phyloP scores from a whole-genome alignment of 2,888 invertebrate species.

The Vanessa cardui region DNA sequence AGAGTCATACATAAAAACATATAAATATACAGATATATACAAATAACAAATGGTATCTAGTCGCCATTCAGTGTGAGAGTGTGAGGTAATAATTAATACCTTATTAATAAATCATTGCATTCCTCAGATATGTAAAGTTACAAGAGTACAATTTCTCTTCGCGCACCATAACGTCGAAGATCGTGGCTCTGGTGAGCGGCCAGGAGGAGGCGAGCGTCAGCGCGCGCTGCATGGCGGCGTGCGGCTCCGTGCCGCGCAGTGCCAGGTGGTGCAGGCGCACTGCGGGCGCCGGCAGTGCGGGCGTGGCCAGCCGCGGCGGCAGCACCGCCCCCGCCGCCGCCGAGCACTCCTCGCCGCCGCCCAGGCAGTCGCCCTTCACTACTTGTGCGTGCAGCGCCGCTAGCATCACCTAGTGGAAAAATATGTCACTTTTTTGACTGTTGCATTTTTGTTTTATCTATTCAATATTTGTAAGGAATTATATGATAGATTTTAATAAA shows the following conservation, averaged over 20 bases:
- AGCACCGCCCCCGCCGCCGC: slow-evolving; percentile 90
- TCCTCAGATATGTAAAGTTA: neutral
- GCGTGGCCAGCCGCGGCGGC: slow-evolving; percentile 91
- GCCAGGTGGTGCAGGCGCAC: slow-evolving; percentile 96
- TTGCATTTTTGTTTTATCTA: too few species aligned
- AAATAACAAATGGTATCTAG: too few species aligned
- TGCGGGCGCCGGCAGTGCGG: slow-evolving; percentile 91
- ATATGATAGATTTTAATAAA: too few species aligned
- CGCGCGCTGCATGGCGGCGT: slow-evolving; percentile 95
- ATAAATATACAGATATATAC: too few species aligned
- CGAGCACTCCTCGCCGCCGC: slow-evolving; percentile 85
- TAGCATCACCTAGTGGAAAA: slow-evolving; percentile 89
- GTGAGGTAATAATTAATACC: too few species aligned
- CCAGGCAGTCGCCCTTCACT: slow-evolving; percentile 92
- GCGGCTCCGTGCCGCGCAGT: slow-evolving; percentile 91
- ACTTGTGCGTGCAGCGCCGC: slow-evolving; percentile 96
- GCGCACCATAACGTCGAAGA: slow-evolving; percentile 95
- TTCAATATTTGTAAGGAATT: too few species aligned
- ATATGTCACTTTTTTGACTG: too few species aligned
- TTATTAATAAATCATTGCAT: neutral
- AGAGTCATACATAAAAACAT: too few species aligned
- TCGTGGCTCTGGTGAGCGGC: slow-evolving; percentile 95
- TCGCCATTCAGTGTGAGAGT: too few species aligned
- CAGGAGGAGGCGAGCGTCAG: slow-evolving; percentile 96
- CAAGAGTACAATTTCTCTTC: slow-evolving; percentile 48